Base-by-base conservation (phyloP, 37 sponge, comb jelly and placozoan species). In the Mnemiopsis leidyi region DNA sequence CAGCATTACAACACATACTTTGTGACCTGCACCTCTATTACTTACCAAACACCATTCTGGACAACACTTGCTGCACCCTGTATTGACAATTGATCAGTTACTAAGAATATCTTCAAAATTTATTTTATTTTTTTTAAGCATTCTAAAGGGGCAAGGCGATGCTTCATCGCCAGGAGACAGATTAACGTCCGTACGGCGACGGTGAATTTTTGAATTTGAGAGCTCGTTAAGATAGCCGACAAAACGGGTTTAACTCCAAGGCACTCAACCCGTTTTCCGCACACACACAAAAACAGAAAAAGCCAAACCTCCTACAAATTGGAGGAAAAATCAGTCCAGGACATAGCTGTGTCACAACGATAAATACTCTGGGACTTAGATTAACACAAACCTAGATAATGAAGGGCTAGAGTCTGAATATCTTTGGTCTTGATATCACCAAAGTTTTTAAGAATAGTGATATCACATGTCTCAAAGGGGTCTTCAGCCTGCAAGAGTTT, bases 11-110 rank as follows among this genome's bases (percentile, higher is more conserved):
- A 85, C 35, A 39, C 90, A 85, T 0, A 85, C 90, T 7, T 40
- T 85, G 90, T 85, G 32, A 0, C 90, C 90, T 7, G 90, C 24
- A 13, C 90, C 90, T 40, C 90, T 85, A 39, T 85, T 85, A 28
- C 48, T 40, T 39, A 85, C 90, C 90, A 85, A 25, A 85, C 90
- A 85, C 90, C 90, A 85, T 3, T 85, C 90, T 32, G 90, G 90
- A 1, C 33, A 21, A 21, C 0, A 7, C 35, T 85, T 18, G 24
- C 48, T 40, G 36, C 90, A 85, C 1, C 90, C 90, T 85, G 75
- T n/a, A 29, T 29, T 28, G 3, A 71, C 25, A 71, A 29, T n/a
- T 28, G 7, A 28, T 71, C 13, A 67, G 68, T 67, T 20, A 67
- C 18, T 67, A 21, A 67, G 68, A 67, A 67, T 67, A 20, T 20